Conservation (phyloP, 2,113 vertebrate species). For the Phylloscopus whistleri region DNA sequence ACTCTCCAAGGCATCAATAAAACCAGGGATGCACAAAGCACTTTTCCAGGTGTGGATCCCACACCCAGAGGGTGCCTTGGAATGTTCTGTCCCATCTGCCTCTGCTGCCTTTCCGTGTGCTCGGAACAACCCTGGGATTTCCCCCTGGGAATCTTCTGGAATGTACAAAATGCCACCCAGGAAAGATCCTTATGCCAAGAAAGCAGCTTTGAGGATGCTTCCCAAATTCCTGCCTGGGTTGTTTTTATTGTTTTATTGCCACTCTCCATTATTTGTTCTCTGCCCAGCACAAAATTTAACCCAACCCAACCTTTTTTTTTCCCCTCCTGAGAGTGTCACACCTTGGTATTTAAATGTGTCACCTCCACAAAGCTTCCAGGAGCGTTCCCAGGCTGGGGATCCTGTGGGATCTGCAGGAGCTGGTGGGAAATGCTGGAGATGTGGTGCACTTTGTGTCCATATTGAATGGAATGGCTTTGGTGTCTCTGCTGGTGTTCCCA, state of each 20-base stretch:
- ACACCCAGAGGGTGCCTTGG: background rate
- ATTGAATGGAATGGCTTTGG: accelerated
- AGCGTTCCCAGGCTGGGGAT: background rate
- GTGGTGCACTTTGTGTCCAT: accelerated
- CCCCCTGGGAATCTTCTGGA: background rate
- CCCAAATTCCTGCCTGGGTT: background rate
- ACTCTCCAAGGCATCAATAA: background rate
- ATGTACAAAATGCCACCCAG: accelerated
- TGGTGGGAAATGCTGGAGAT: background rate
- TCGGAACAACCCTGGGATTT: accelerated
- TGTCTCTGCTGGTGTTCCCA: background rate
- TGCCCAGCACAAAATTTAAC: background rate
- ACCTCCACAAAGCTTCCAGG: accelerated
- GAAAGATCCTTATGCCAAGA: background rate
- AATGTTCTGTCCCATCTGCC: background rate
- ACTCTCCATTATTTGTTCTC: background rate
- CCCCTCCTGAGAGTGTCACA: background rate
- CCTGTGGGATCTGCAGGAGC: background rate
- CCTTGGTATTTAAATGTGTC: background rate
- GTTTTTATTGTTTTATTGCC: background rate
- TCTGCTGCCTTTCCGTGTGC: background rate
- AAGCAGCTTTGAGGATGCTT: background rate
- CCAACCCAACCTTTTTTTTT: background rate
- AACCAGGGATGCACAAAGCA: background rate
- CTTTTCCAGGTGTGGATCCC: background rate